Base-by-base conservation (phyloP, 1,140 invertebrate species). In the Bombus vancouverensis region DNA sequence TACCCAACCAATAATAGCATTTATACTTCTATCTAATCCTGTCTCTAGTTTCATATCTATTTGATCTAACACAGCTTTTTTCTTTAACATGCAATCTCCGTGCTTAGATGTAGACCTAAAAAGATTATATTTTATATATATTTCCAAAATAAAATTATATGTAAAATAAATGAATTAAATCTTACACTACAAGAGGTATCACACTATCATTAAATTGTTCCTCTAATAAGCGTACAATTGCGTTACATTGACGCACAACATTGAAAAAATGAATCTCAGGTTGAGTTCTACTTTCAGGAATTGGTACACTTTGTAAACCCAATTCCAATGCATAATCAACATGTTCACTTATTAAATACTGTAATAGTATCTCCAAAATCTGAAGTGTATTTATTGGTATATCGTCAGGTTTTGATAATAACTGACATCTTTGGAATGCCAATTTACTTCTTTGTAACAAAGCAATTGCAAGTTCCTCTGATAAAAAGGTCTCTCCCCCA, bases 291-390 rank as follows among this genome's bases (percentile, higher is more conserved):
- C 97, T 98, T 94, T 99, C 99, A 4, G 98, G 97, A 47, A 99
- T 97, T 0, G 99, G 98, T 85, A 99, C 97, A 74, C 97, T 97
- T 92, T 99, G 98, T 70, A 99, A 95, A 1, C 98, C 99, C 34
- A 99, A 93, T 94, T 99, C 99, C 18, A 99, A 91, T 1, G 99
- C 99, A 95, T 99, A 99, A 94, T 99, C 98, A 3, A 99, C 97
- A 93, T 99, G 98, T 92, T 99, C 98, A 28, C 97, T 97, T 83
- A 99, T 96, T 2, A 99, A 94, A 93, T 98, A 97, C 87, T 98
- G 97, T 12, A 99, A 95, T 34, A 99, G 93, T 47, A 98, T 97
- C 87, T 99, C 98, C 89, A 99, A 97, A 37, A 99, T 97, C 88
- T 97, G 97, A 3, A 97, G 95, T 2, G 98, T 97, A 95, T 99